Percentiles rank a stretch among this genome's conserved stretches.
phyloP scores from a whole-genome alignment of 2,113 vertebrate genomes.

The Emydura subglobosa region DNA sequence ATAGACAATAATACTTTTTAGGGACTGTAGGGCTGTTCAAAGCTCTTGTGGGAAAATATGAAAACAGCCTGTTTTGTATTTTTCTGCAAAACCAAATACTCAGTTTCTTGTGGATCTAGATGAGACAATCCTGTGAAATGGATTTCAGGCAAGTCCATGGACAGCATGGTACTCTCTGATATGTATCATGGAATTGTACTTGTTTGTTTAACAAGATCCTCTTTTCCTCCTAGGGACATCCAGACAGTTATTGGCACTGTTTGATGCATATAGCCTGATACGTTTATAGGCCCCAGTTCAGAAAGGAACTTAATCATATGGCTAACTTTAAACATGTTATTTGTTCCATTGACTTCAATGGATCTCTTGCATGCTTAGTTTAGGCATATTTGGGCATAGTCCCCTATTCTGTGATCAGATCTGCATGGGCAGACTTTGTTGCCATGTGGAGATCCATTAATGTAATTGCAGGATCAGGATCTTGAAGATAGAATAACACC shows the following conservation, averaged over 20 bases:
- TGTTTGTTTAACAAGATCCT: not conserved
- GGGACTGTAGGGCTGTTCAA: not conserved
- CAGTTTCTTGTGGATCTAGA: not conserved
- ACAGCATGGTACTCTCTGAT: not conserved
- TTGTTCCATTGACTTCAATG: not conserved
- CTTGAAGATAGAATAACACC: not conserved
- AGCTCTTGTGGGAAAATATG: not conserved
- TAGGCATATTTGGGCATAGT: not conserved
- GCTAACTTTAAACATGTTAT: not conserved
- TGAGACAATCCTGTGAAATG: not conserved
- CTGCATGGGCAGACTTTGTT: not conserved
- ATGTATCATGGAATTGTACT: not conserved
- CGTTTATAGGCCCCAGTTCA: not conserved
- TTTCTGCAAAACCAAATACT: not conserved
- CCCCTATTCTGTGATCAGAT: not conserved
- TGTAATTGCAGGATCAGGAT: not conserved
- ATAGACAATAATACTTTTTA: not conserved
- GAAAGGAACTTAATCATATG: not conserved
- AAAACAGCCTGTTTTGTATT: not conserved
- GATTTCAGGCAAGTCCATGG: not conserved
- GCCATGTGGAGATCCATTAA: not conserved
- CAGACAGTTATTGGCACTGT: not conserved
- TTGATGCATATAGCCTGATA: not conserved
- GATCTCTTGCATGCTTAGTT: not conserved
- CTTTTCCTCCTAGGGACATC: not conserved